phyloP scores from a whole-genome alignment of 2,797 vertebrate genomes.

The Caiman crocodilus region DNA sequence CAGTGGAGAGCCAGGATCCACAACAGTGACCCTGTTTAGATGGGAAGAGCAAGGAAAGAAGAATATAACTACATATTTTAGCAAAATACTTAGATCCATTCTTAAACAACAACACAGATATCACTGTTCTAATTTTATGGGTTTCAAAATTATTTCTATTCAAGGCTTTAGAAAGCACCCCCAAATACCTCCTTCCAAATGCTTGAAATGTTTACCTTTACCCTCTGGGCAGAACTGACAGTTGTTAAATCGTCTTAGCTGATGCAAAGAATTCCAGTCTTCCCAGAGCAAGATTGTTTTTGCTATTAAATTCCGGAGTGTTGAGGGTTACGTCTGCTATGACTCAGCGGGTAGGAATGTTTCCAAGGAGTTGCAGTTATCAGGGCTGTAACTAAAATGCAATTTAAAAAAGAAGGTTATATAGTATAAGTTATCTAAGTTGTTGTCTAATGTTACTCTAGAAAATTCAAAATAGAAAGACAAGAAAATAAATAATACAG shows the following conservation, averaged over 20 bases:
- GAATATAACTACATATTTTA: background rate
- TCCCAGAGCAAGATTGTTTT: slow-evolving; percentile 56
- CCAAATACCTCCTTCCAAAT: background rate
- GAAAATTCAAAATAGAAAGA: slow-evolving; percentile 36
- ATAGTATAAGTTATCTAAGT: slow-evolving; percentile 10
- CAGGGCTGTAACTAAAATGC: slow-evolving; percentile 39
- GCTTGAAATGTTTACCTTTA: slow-evolving; percentile 71
- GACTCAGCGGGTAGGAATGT: slow-evolving; percentile 78
- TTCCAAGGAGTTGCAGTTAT: slow-evolving; percentile 60
- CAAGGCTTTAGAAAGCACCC: background rate
- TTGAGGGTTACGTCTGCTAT: slow-evolving; percentile 65
- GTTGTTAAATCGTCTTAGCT: slow-evolving; percentile 59
- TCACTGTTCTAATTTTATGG: background rate
- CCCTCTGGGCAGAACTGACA: slow-evolving; percentile 53
- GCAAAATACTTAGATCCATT: slow-evolving; percentile 1
- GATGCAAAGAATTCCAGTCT: slow-evolving; percentile 61
- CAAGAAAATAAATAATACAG: slow-evolving; percentile 22
- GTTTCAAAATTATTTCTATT: slow-evolving; percentile 21
- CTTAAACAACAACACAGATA: background rate
- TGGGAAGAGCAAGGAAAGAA: background rate
- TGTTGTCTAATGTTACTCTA: slow-evolving; percentile 21
- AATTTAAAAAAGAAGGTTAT: background rate
- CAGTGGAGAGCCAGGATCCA: too few relatives aligned
- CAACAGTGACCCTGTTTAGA: too few relatives aligned
- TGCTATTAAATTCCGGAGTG: slow-evolving; percentile 60